Evolutionary conservation across 64 coral and sea anemone genomes (phyloP).

Genomic region (Stichodactyla mertensii): DNA sequence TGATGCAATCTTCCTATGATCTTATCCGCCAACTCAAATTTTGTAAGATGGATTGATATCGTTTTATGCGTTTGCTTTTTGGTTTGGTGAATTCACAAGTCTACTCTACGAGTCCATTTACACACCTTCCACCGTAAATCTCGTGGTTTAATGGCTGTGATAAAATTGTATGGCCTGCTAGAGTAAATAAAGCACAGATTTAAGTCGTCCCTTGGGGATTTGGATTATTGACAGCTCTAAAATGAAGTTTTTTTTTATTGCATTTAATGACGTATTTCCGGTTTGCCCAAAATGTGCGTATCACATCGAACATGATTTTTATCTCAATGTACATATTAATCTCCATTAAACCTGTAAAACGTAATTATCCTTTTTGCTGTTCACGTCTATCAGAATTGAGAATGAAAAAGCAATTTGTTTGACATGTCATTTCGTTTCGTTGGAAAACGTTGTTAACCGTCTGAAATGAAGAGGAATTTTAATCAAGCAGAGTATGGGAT

Average conservation of each 20-base stretch:
- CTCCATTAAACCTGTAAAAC: background rate
- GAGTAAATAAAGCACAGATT: background rate
- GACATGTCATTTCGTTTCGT: background rate
- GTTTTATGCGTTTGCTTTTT: background rate
- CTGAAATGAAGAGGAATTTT: background rate
- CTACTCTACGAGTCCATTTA: background rate
- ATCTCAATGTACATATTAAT: background rate
- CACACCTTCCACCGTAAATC: background rate
- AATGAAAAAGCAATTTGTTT: background rate
- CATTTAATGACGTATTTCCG: conserved; percentile 1
- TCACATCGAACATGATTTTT: background rate
- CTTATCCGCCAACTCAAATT: conserved; percentile 11
- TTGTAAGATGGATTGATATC: background rate
- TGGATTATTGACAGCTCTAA: conserved; percentile 6
- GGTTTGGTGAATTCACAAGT: background rate
- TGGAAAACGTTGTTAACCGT: too few species aligned
- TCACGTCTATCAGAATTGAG: background rate
- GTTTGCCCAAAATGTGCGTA: conserved; percentile 9
- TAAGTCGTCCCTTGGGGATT: conserved; percentile 16
- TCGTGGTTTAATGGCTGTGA: background rate
- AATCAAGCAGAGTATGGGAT: background rate
- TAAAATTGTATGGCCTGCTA: conserved; percentile 15
- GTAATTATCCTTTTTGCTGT: background rate
- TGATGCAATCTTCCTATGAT: background rate
- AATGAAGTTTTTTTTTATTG: background rate